Conservation (phyloP, 2,888 invertebrate genomes). For the Xestia c-nigrum region DNA sequence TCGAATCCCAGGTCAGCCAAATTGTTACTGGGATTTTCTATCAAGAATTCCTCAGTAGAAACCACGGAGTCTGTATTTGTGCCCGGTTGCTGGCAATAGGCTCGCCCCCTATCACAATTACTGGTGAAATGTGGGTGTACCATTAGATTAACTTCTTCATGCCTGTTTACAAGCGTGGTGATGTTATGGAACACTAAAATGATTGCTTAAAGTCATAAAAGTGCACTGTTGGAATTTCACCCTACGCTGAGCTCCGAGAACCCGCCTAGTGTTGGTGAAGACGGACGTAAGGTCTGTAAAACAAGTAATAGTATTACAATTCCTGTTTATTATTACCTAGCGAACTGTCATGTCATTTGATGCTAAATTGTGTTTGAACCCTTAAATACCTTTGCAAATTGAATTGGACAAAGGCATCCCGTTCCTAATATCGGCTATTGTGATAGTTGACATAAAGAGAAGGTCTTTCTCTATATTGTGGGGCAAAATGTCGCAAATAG, state of each 20-base stretch:
- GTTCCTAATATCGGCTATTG: constrained; percentile 28
- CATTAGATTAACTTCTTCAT: too few relatives aligned
- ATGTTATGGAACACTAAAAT: neutral
- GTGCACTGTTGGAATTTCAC: neutral
- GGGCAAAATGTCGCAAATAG: constrained; percentile 29
- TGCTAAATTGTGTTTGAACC: constrained; percentile 4
- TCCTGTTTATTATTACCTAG: neutral
- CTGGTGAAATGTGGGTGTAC: too few relatives aligned
- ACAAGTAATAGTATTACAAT: constrained; percentile 15
- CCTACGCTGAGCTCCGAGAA: neutral
- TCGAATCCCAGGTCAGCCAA: too few relatives aligned
- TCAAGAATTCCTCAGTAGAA: too few relatives aligned
- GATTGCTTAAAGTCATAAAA: neutral
- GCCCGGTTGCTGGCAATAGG: too few relatives aligned
- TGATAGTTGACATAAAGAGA: constrained; percentile 12
- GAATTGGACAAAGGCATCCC: constrained; percentile 14
- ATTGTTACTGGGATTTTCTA: too few relatives aligned
- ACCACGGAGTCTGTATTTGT: too few relatives aligned
- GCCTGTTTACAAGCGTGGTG: too few relatives aligned
- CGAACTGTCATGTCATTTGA: neutral
- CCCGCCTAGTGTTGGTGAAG: neutral
- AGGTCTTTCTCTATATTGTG: constrained; percentile 22
- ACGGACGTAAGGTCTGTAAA: neutral
- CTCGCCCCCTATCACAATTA: too few relatives aligned
- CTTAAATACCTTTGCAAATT: constrained; percentile 34